Evolutionary conservation across 2,113 vertebrate genomes (phyloP).

Genomic region (Oreochromis niloticus): DNA sequence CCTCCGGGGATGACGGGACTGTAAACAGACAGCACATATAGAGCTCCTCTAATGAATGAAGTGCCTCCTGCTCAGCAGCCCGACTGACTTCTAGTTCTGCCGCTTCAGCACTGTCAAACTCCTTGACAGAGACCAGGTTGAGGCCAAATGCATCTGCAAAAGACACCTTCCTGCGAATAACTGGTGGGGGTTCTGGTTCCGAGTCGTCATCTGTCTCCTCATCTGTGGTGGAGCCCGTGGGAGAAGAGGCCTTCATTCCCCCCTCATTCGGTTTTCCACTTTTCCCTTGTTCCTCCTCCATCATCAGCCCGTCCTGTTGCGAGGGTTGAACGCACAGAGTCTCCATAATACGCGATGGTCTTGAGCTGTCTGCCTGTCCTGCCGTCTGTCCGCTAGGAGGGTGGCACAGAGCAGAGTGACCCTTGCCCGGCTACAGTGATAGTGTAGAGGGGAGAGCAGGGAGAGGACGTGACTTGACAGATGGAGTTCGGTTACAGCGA

Average conservation of each 20-base stretch:
- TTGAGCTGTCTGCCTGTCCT: slow-evolving; percentile 32
- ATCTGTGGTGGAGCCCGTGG: slow-evolving; percentile 71
- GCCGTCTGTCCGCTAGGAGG: slow-evolving; percentile 67
- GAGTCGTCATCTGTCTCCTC: slow-evolving; percentile 77
- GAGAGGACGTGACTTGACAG: slow-evolving; percentile 77
- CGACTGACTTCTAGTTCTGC: slow-evolving; percentile 38
- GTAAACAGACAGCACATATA: slow-evolving; percentile 81
- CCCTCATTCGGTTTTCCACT: slow-evolving; percentile 67
- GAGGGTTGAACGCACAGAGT: slow-evolving; percentile 57
- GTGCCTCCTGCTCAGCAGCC: slow-evolving; percentile 44
- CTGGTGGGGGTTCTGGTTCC: slow-evolving; percentile 60
- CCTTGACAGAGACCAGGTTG: slow-evolving; percentile 91
- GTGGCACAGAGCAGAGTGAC: slow-evolving; percentile 63
- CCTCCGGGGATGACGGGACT: slow-evolving; percentile 75
- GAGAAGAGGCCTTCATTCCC: slow-evolving; percentile 66
- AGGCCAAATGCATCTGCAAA: slow-evolving; percentile 95
- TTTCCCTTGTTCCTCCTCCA: slow-evolving; percentile 44
- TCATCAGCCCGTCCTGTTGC: slow-evolving; percentile 36
- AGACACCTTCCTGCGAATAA: slow-evolving; percentile 83
- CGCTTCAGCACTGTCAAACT: slow-evolving; percentile 79
- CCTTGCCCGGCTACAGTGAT: slow-evolving; percentile 73
- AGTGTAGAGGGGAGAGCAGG: slow-evolving; percentile 77
- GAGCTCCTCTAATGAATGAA: slow-evolving; percentile 70
- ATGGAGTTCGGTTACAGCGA: slow-evolving; percentile 88
- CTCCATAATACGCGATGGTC: slow-evolving; percentile 73